These are phyloP conservation scores for Hyposoter didymator DNA, from an alignment of 2,888 invertebrate species.

Conservation along the genomic window DNA sequence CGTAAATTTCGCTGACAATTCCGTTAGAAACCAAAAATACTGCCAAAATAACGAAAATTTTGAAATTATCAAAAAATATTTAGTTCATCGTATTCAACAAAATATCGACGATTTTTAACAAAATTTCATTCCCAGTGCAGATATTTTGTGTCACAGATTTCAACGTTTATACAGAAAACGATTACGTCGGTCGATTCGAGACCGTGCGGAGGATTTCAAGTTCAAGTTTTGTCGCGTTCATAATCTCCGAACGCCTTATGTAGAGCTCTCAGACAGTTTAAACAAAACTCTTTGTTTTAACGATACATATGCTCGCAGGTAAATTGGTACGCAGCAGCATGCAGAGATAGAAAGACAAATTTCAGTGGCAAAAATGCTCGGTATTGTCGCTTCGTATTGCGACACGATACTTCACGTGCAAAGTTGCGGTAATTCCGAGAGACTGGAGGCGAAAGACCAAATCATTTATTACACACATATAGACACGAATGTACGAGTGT, in stretches of 20 bases:
- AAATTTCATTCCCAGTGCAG: no score
- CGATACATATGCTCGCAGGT: neutral
- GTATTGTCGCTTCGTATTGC: constrained; percentile 11
- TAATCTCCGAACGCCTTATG: neutral
- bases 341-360: neutral
- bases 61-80: no score
- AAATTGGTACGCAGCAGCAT: neutral
- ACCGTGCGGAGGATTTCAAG: neutral
- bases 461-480: neutral
- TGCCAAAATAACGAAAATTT: no score
- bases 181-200: neutral
- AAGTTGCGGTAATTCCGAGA: constrained; percentile 26
- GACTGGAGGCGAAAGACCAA: constrained; percentile 11
- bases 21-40: no score
- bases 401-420: constrained; percentile 5
- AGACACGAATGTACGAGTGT: neutral
- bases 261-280: neutral
- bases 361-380: neutral
- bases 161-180: neutral
- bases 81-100: no score
- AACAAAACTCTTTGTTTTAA: neutral
- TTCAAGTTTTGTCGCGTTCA: constrained; percentile 1
- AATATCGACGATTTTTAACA: no score
- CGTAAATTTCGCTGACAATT: no score
- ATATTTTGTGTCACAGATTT: neutral